Evolutionary conservation across 1,140 invertebrate species (phyloP).

Genomic region (Mesaphorura yosii): DNA sequence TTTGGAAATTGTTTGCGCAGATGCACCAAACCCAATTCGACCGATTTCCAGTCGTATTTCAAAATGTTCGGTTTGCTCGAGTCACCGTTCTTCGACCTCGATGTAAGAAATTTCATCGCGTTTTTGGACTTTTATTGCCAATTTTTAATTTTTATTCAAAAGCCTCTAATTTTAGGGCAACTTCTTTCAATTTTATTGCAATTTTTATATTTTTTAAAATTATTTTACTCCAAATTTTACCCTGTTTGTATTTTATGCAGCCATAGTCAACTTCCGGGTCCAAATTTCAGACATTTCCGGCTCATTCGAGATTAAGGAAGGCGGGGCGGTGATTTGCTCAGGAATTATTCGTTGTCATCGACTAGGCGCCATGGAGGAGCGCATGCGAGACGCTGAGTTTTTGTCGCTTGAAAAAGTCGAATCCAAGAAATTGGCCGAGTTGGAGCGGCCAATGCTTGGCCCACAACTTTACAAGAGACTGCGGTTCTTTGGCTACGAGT

Average conservation of each 20-base stretch:
- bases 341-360: conserved; percentile 59
- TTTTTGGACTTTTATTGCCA: no score
- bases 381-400: not conserved
- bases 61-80: conserved; percentile 75
- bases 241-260: no score
- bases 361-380: not conserved
- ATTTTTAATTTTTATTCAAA: no score
- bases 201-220: no score
- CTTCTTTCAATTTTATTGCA: no score
- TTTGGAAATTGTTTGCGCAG: not conserved
- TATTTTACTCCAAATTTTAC: no score
- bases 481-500: conserved; percentile 84
- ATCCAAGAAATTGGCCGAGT: no score
- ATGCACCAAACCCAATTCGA: conserved; percentile 46
- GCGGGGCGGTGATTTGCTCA: conserved; percentile 65
- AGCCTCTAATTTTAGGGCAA: no score
- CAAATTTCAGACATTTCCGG: conserved; percentile 77
- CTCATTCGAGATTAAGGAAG: conserved; percentile 85
- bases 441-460: conserved; percentile 37
- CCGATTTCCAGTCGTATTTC: conserved; percentile 69
- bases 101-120: no score
- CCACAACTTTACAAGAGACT: conserved; percentile 87
- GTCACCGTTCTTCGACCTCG: conserved; percentile 87
- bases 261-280: conserved; percentile 71
- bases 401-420: no score